Conservation (phyloP, 2,888 invertebrate genomes). For the Lasioglossum malachurum region DNA sequence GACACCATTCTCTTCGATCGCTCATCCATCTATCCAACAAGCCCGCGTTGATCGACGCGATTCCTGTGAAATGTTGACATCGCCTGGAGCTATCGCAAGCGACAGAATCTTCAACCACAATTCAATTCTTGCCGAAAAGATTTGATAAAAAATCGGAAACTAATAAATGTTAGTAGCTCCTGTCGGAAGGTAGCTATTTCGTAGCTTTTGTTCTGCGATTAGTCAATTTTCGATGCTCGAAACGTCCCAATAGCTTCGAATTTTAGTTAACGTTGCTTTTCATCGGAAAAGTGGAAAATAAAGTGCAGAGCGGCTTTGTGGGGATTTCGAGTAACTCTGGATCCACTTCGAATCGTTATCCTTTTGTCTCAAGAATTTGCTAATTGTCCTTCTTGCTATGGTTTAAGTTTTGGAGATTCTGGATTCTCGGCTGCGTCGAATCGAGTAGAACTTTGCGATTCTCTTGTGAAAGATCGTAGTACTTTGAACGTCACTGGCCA, state of each 20-base stretch:
- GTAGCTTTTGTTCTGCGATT: not conserved
- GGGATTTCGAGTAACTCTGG: not conserved
- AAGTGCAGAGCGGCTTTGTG: not conserved
- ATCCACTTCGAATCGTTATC: not conserved
- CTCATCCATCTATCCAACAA: not conserved
- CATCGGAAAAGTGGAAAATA: not conserved
- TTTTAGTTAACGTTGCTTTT: too few relatives aligned
- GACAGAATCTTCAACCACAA: not conserved
- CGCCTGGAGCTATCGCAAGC: not conserved
- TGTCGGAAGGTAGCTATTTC: not conserved
- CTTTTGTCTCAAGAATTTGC: not conserved
- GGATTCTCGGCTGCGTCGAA: not conserved
- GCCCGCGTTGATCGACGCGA: not conserved
- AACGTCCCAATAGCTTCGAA: not conserved
- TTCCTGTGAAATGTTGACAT: not conserved
- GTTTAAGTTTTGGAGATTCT: not conserved
- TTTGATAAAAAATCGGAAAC: not conserved
- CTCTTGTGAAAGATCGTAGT: not conserved
- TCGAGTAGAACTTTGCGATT: not conserved
- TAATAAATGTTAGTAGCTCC: not conserved
- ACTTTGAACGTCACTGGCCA: slow-evolving; percentile 48
- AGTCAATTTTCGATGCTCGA: too few relatives aligned
- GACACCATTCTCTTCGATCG: not conserved
- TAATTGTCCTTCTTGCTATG: not conserved
- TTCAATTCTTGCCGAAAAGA: not conserved